A percentile compares a stretch with the other conserved stretches of the same genome.
phyloP scores from a whole-genome alignment of 2,113 vertebrate genomes.

The Odocoileus virginianus region DNA sequence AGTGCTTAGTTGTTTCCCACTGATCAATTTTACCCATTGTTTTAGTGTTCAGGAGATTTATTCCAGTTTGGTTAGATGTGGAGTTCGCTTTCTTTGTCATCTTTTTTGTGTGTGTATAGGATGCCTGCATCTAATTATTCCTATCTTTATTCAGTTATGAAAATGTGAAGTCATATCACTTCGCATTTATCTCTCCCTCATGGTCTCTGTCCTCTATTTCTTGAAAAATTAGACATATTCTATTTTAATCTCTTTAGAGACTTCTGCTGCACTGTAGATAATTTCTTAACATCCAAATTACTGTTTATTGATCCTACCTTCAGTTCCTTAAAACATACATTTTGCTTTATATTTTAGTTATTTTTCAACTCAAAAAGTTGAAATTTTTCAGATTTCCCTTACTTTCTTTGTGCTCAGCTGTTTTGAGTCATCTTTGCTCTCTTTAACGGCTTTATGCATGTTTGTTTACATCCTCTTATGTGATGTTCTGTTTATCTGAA shows the following conservation, averaged over 20 bases:
- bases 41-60: background rate
- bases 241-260: background rate
- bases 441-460: background rate
- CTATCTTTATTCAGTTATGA: background rate
- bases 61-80: background rate
- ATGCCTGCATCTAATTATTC: background rate
- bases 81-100: background rate
- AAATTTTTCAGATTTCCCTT: background rate
- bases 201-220: background rate
- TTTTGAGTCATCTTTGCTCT: background rate
- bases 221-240: background rate
- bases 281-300: background rate
- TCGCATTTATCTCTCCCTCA: background rate
- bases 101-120: background rate
- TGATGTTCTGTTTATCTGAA: background rate
- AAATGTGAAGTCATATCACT: background rate
- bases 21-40: background rate
- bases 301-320: background rate
- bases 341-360: background rate
- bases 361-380: background rate
- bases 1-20: background rate
- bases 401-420: background rate
- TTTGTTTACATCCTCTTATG: background rate
- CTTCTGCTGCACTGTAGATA: background rate
- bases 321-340: background rate